These are phyloP conservation scores for Chloroclysta siterata DNA, from an alignment of 2,888 invertebrate species.

Conservation along the genomic window DNA sequence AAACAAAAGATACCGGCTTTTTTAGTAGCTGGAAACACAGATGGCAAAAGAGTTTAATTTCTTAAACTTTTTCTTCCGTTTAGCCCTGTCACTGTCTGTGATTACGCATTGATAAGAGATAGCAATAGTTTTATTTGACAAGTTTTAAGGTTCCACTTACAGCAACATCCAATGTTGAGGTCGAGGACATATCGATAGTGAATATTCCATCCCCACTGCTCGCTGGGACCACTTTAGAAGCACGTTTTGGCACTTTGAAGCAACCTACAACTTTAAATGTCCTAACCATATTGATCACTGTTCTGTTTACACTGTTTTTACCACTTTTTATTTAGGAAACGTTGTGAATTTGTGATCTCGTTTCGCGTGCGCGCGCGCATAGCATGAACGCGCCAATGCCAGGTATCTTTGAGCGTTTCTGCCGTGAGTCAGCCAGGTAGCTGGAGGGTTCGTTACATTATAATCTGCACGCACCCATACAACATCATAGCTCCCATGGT, in stretches of 20 bases:
- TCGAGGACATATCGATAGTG: conserved; percentile 73
- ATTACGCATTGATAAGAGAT: no score
- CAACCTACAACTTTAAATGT: conserved; percentile 69
- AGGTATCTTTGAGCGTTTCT: conserved; percentile 36
- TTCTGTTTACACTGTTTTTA: conserved; percentile 38
- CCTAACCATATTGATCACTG: conserved; percentile 65
- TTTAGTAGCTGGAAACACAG: no score
- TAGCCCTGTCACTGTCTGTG: no score
- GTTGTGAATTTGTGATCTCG: conserved; percentile 17
- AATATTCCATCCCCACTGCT: conserved; percentile 65
- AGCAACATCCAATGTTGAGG: conserved; percentile 72
- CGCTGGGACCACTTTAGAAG: conserved; percentile 69
- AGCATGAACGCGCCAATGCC: conserved; percentile 39
- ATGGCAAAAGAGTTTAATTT: no score
- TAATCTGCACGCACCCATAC: conserved; percentile 12
- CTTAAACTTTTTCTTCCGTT: no score
- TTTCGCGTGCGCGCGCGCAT: conserved; percentile 61
- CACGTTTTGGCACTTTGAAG: conserved; percentile 68
- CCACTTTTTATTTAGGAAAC: conserved; percentile 46
- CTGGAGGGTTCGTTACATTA: conserved; percentile 2
- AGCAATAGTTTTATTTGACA: no score
- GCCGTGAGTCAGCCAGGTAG: conserved; percentile 42
- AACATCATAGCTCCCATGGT: conserved; percentile 10
- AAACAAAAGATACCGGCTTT: no score
- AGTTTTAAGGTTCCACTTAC: conserved; percentile 57